Evolutionary conservation across 92 coral and sea anemone genomes (phyloP), one percentile per base, ranked within the genome.

Genomic region (Nematostella vectensis): DNA sequence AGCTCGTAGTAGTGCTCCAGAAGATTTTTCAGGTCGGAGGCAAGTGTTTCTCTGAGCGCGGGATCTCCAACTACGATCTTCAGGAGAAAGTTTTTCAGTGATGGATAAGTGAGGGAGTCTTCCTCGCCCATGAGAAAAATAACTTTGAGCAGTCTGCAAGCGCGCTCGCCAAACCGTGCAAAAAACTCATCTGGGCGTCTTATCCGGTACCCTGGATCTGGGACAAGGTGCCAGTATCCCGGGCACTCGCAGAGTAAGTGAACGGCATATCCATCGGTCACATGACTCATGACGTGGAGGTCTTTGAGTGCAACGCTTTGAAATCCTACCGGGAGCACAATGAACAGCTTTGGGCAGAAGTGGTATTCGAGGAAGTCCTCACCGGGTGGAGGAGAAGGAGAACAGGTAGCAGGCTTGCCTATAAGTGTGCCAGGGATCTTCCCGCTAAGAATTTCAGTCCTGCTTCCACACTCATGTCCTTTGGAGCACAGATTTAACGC

Each of bases 221-320:
- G 73, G 10, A 83, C 61, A 40, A 85, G 54, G 28, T 85, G 95
- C 95, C 95, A 85, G 28, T 75, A 78, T 47, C 87, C 87, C 29
- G 95, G 95, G 61, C 88, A 85, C 63, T 85, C 95, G 55, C 95
- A 85, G 39, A 85, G 61, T 47, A 85, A 85, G 63, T 85, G 84
- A 23, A 80, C 95, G 0, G 95, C 87, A 39, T 75, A 74, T 57
- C 95, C 95, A 31, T 80, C 86, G 29, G 65, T 58, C 16, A 85
- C 72, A 45, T 78, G 75, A 12, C 82, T 72, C 74, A 75, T 65
- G 33, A 85, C 88, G 6, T 47, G 68, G 45, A 88, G 74, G 53
- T 68, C 74, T 25, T 59, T 69, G 19, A 85, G 63, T 23, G 87
- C 74, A 19, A 68, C 59, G 48, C 88, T 81, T 27, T 70, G 61